Percentiles rank a stretch among this genome's conserved stretches.
Conservation (phyloP, 2,113 vertebrate genomes). For the Centropristis striata region DNA sequence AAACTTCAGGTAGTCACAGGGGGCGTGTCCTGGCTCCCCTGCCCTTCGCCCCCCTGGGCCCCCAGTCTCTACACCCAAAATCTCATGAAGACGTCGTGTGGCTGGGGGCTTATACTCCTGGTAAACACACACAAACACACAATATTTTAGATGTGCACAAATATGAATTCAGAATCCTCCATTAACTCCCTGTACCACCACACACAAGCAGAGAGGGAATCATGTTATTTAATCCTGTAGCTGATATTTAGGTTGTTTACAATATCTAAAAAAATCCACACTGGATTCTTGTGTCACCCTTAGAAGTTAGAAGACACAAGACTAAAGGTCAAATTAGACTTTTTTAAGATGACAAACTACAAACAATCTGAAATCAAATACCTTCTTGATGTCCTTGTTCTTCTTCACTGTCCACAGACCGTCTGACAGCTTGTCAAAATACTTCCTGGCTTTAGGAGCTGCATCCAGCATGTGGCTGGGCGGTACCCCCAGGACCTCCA, state of each 20-base stretch:
- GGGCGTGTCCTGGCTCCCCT: conserved; percentile 93
- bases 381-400: conserved; percentile 97
- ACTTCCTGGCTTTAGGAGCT: conserved; percentile 95
- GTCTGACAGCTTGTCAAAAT: conserved; percentile 95
- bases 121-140: conserved; percentile 50
- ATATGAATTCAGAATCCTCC: no score
- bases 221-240: neutral
- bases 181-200: neutral
- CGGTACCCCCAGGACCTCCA: conserved; percentile 94
- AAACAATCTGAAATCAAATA: conserved; percentile 69
- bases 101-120: conserved; percentile 96
- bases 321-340: neutral
- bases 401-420: conserved; percentile 95
- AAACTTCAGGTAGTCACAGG: conserved; percentile 97
- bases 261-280: neutral
- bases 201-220: neutral
- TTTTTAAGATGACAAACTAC: neutral
- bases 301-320: neutral
- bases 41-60: conserved; percentile 93
- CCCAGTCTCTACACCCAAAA: conserved; percentile 94
- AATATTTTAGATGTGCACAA: neutral
- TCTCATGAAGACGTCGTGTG: conserved; percentile 94
- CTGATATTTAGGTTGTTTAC: neutral
- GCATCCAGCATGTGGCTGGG: conserved; percentile 95
- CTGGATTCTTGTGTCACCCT: neutral